A percentile compares a stretch with the other conserved stretches of the same genome.
phyloP scores from a whole-genome alignment of 2,797 vertebrate species.

The Leontopithecus rosalia region DNA sequence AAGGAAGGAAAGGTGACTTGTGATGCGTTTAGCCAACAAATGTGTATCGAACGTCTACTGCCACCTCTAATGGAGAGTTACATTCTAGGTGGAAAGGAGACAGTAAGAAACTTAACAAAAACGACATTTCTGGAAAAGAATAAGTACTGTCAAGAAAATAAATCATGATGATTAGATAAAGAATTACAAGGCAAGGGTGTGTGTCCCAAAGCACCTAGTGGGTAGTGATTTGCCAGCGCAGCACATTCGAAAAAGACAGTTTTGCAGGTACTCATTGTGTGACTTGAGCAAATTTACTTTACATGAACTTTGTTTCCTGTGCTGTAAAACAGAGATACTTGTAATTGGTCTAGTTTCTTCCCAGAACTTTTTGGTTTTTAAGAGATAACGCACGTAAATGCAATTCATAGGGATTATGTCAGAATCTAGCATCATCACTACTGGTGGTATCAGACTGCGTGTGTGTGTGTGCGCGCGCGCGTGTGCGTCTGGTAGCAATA shows the following conservation, averaged over 20 bases:
- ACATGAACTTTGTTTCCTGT: not conserved
- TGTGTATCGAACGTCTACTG: rapidly evolving
- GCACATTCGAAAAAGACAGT: not conserved
- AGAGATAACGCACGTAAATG: not conserved
- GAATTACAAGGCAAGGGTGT: not conserved
- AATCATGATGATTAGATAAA: not conserved
- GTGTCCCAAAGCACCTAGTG: not conserved
- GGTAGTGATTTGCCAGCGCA: not conserved
- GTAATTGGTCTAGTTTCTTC: not conserved
- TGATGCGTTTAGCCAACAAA: not conserved
- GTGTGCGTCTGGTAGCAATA: too few relatives aligned
- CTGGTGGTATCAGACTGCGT: too few relatives aligned
- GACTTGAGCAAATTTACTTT: not conserved
- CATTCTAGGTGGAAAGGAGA: not conserved
- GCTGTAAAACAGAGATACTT: not conserved
- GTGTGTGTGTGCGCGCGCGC: too few relatives aligned
- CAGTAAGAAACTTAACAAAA: not conserved
- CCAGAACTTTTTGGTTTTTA: not conserved
- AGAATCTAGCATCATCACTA: too few relatives aligned
- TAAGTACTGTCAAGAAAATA: not conserved
- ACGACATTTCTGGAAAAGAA: not conserved
- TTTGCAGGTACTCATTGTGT: not conserved
- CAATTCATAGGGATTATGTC: too few relatives aligned
- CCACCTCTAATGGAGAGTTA: not conserved
- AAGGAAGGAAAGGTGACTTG: too few relatives aligned